Evolutionary conservation across 2,797 vertebrate genomes (phyloP).

Genomic region (Premnoplex brunnescens): DNA sequence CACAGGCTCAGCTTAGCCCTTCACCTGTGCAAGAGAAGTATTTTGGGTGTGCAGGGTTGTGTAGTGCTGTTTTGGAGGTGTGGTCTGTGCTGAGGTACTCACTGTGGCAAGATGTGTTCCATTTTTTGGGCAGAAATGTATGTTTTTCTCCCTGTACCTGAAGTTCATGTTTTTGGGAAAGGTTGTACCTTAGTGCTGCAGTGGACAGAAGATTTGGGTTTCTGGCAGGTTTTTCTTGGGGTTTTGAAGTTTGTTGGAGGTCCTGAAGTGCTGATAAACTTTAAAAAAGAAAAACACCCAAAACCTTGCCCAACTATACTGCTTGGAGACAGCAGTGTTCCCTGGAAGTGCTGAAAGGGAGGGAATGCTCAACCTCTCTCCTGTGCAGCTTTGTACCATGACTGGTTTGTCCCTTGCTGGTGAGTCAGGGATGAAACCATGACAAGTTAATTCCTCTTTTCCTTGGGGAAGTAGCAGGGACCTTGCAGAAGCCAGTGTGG

Average conservation of each 20-base stretch:
- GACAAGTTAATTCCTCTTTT: background rate
- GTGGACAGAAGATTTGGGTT: background rate
- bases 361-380: background rate
- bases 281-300: background rate
- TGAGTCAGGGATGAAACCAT: background rate
- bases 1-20: background rate
- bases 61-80: background rate
- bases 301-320: accelerated
- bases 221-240: background rate
- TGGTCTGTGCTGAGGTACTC: background rate
- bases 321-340: background rate
- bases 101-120: background rate
- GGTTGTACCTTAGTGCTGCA: background rate
- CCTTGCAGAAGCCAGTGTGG: background rate
- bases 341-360: background rate
- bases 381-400: background rate
- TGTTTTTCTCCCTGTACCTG: background rate
- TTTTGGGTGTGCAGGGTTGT: no score
- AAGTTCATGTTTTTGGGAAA: accelerated
- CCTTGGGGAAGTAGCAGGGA: background rate
- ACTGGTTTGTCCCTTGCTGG: background rate
- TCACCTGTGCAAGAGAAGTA: background rate
- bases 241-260: background rate
- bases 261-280: background rate
- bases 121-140: background rate